Conservation (phyloP, 2,113 vertebrate species). For the Hippopotamus amphibius region DNA sequence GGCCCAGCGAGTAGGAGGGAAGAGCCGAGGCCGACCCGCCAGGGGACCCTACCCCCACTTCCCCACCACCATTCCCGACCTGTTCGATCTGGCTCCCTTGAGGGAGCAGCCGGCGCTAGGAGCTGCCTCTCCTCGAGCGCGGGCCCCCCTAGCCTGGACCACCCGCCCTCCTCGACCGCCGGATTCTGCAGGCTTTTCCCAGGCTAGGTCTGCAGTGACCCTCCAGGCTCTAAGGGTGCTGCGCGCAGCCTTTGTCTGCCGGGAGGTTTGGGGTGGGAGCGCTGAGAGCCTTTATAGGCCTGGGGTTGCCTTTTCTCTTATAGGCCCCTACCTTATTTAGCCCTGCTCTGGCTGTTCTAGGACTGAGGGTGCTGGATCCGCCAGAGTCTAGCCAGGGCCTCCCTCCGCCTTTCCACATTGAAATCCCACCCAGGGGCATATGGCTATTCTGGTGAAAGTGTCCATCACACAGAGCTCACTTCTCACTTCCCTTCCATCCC, state of each 20-base stretch:
- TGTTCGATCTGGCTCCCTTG: not conserved
- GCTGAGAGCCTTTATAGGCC: not conserved
- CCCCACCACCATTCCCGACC: not conserved
- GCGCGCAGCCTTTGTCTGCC: not conserved
- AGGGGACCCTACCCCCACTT: too few species aligned
- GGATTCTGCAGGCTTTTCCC: not conserved
- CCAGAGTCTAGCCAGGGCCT: not conserved
- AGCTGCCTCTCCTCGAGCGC: too few species aligned
- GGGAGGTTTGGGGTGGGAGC: too few species aligned
- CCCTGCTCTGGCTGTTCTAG: not conserved
- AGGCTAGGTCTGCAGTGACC: not conserved
- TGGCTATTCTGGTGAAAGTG: not conserved
- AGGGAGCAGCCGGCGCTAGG: not conserved
- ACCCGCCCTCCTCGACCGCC: not conserved
- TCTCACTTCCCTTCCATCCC: conserved; percentile 61
- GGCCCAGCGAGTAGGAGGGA: not conserved
- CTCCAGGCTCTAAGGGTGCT: not conserved
- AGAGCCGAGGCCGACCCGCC: not conserved
- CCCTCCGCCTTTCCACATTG: not conserved
- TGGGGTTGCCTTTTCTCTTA: not conserved
- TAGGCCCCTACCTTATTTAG: not conserved
- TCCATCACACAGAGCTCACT: not conserved
- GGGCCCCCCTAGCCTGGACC: too few species aligned
- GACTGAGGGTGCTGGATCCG: not conserved
- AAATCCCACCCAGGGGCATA: not conserved